These are phyloP conservation scores for Crambe crambe DNA, from an alignment of 37 sponge, comb jelly and placozoan species.

Conservation along the genomic window DNA sequence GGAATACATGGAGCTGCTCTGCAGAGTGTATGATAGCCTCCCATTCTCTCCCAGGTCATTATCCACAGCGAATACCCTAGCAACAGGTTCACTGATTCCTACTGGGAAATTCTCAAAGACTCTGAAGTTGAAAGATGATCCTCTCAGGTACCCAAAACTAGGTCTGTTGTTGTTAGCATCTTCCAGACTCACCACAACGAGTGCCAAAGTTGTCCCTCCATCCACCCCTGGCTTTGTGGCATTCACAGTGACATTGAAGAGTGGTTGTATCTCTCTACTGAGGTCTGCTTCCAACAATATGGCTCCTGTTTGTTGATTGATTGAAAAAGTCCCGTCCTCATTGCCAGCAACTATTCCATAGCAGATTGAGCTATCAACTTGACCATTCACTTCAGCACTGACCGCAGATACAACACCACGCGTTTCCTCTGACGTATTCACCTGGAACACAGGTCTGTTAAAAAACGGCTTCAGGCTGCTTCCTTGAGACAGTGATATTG, in stretches of 20 bases:
- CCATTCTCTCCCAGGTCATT: slow-evolving; percentile 37
- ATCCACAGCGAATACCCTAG: slow-evolving; percentile 55
- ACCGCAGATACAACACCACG: slow-evolving; percentile 42
- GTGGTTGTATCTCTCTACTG: slow-evolving; percentile 3
- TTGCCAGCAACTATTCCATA: slow-evolving; percentile 46
- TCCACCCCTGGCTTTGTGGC: slow-evolving; percentile 22
- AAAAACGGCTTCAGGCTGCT: slow-evolving; percentile 39
- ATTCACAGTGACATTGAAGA: slow-evolving; percentile 39
- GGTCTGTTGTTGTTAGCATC: slow-evolving; percentile 66
- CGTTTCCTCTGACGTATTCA: slow-evolving; percentile 34
- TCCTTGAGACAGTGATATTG: slow-evolving; percentile 18
- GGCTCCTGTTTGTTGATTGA: slow-evolving; percentile 49
- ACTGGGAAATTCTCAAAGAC: slow-evolving; percentile 32
- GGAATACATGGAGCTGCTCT: neutral
- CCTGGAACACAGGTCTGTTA: slow-evolving; percentile 9
- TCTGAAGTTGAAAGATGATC: slow-evolving; percentile 7
- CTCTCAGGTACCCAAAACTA: slow-evolving; percentile 23
- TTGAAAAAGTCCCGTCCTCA: slow-evolving; percentile 21
- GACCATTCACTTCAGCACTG: slow-evolving; percentile 17
- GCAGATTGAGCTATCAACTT: slow-evolving; percentile 9
- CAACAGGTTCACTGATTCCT: neutral
- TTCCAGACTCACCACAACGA: slow-evolving; percentile 47
- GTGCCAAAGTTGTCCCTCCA: neutral
- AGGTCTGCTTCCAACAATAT: slow-evolving; percentile 16
- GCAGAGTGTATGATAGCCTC: slow-evolving; percentile 15